Base-by-base conservation (phyloP, 2,113 vertebrate species). In the Saimiri boliviensis region DNA sequence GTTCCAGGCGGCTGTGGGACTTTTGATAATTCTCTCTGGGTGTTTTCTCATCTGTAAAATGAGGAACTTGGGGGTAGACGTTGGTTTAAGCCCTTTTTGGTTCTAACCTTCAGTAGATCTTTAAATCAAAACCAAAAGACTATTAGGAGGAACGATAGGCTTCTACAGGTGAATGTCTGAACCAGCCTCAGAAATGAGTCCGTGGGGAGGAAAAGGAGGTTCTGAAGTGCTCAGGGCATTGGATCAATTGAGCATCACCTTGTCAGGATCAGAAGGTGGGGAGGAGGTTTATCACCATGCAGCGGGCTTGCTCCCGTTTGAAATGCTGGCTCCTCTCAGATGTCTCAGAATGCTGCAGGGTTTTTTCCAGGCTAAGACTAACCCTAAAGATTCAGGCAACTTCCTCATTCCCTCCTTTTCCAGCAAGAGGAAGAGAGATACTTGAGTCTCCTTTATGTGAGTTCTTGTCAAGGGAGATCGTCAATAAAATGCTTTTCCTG, bases 11-110 rank as follows among this genome's bases (percentile, higher is more conserved):
- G 66, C 87, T 85, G 52, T 74, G 66, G 70, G 32, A 54, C 25
- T 32, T 88, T 76, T 27, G 19, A 17, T 88, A 58, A 92, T 76
- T 79, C 54, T 81, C 58, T 86, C 32, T 66, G n/a, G 42, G 20
- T 45, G 27, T 91, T 86, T 93, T 52, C 47, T 85, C 27, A 74
- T 91, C 66, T 94, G 37, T 71, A 83, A 97, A 94, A 60, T 42
- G 20, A 89, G 49, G n/a, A 96, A 73, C 56, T 71, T 79, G 71
- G 40, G 60, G 37, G 25, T 81, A 73, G 58, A 91, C 32, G 17
- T 52, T 80, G 45, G 30, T 32, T 83, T 96, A 68, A 79, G 42
- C 13, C 8, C 37, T 35, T 32, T 58, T 76, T 30, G 66, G 58
- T 35, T 49, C 52, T 73, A 84, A 60, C 6, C n/a, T 76, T 89